Percentiles rank a stretch among this genome's conserved stretches.
These are phyloP conservation scores for Tenodera sinensis DNA, from an alignment of 2,888 invertebrate genomes.

Conservation along the genomic window DNA sequence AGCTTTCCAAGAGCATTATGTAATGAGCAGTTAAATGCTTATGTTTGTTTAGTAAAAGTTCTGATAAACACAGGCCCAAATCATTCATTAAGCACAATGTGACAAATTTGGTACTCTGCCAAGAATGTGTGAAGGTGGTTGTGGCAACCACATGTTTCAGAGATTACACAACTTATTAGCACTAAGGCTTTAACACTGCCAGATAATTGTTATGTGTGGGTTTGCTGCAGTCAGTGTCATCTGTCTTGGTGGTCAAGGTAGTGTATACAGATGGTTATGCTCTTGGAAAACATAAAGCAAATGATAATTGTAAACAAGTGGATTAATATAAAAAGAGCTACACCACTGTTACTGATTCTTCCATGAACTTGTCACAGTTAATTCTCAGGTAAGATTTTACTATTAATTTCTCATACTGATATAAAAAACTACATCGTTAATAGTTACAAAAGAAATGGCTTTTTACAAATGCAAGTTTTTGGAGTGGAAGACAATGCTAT, in stretches of 20 bases:
- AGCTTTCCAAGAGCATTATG: no score
- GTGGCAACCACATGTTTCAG: not conserved
- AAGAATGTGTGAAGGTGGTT: not conserved
- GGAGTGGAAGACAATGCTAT: no score
- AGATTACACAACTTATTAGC: not conserved
- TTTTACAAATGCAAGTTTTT: no score
- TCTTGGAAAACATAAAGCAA: not conserved
- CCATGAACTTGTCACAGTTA: not conserved
- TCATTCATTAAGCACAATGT: no score
- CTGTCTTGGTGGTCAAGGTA: not conserved
- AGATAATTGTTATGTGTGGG: not conserved
- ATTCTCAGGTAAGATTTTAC: not conserved
- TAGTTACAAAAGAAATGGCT: no score
- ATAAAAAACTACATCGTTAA: not conserved
- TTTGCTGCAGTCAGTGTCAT: not conserved
- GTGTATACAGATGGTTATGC: not conserved
- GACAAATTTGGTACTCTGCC: no score
- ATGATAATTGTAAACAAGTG: not conserved
- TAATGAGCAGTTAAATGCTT: no score
- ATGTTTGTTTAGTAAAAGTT: no score
- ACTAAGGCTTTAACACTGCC: not conserved
- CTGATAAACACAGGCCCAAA: no score
- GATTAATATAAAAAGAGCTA: not conserved
- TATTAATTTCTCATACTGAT: not conserved
- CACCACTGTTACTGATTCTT: not conserved